Evolutionary conservation across 1,140 invertebrate species (phyloP).

Genomic region (Colletes latitarsis): DNA sequence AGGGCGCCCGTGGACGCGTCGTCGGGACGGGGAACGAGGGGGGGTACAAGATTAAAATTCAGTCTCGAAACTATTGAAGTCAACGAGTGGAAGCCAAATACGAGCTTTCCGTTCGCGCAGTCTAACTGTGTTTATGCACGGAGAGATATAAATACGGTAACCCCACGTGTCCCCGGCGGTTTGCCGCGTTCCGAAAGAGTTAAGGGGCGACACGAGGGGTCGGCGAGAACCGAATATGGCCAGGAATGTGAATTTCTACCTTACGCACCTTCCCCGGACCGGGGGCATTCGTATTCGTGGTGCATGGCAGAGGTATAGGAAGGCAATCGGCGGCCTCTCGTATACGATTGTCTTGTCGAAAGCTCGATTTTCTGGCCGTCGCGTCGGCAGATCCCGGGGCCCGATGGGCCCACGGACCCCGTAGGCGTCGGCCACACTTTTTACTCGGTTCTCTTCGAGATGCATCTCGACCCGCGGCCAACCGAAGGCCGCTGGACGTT

Average conservation of each 20-base stretch:
- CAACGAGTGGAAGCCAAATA: conserved; percentile 30
- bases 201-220: conserved; percentile 67
- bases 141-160: conserved; percentile 58
- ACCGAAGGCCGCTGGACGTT: conserved; percentile 22
- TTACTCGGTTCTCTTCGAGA: conserved; percentile 32
- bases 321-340: conserved; percentile 39
- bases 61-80: conserved; percentile 37
- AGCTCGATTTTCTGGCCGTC: conserved; percentile 50
- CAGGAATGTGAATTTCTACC: conserved; percentile 76
- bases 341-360: conserved; percentile 65
- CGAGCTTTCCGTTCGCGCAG: conserved; percentile 4
- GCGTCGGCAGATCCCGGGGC: conserved; percentile 31
- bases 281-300: conserved; percentile 68
- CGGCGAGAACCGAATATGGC: conserved; percentile 75
- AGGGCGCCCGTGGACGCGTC: not conserved
- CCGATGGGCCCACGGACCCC: conserved; percentile 13
- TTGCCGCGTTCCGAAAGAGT: conserved; percentile 61
- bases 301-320: conserved; percentile 30
- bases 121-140: conserved; percentile 42
- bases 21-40: too few species aligned
- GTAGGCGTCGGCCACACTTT: conserved; percentile 46
- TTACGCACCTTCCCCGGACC: conserved; percentile 58
- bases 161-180: conserved; percentile 43
- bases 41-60: conserved; percentile 23
- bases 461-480: conserved; percentile 20